Conservation (phyloP, 2,113 vertebrate genomes). For the Phocoena sinus region DNA sequence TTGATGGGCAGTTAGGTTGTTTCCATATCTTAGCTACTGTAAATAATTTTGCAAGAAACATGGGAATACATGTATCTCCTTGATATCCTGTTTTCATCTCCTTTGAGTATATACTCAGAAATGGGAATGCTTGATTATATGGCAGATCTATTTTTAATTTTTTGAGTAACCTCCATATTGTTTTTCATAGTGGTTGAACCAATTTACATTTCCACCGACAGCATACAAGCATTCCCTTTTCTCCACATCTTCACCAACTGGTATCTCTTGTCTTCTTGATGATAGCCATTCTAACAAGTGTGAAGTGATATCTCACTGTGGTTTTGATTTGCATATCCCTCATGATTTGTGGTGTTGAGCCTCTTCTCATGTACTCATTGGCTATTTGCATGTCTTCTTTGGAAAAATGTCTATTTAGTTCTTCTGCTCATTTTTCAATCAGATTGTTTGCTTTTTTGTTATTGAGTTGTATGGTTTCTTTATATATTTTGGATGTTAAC, state of each 20-base stretch:
- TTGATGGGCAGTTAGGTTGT: background rate
- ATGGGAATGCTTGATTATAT: background rate
- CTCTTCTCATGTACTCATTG: background rate
- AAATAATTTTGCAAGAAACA: background rate
- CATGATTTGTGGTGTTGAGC: background rate
- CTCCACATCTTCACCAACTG: background rate
- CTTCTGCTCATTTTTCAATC: background rate
- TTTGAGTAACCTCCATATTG: background rate
- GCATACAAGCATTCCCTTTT: background rate
- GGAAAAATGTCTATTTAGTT: background rate
- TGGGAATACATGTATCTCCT: background rate
- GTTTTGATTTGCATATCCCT: background rate
- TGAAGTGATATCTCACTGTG: background rate
- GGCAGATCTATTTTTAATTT: background rate
- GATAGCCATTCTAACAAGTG: background rate
- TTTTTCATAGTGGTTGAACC: background rate
- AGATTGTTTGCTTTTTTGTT: background rate
- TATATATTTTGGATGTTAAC: background rate
- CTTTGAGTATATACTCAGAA: background rate
- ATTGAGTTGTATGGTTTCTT: background rate
- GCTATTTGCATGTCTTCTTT: background rate
- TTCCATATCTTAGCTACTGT: background rate
- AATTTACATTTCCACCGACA: background rate
- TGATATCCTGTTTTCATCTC: background rate
- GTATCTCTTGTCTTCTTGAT: background rate